phyloP scores from a whole-genome alignment of 2,113 vertebrate genomes.

The Pseudorasbora parva region DNA sequence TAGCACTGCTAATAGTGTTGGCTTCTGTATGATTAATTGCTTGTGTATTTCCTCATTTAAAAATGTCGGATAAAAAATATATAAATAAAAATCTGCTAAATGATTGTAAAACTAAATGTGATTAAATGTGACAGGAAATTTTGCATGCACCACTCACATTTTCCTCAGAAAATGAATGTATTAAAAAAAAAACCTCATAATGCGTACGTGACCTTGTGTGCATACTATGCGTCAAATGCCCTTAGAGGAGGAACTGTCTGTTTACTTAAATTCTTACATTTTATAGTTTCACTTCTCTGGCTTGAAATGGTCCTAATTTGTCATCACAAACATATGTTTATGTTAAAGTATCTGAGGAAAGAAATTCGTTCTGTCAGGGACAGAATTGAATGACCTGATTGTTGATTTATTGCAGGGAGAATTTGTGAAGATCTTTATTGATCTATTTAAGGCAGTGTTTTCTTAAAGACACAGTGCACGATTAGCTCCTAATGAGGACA shows the following conservation, averaged over 20 bases:
- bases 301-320: neutral
- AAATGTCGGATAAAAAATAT: neutral
- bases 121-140: neutral
- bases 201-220: neutral
- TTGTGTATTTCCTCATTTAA: neutral
- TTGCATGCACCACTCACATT: neutral
- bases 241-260: neutral
- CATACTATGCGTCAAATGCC: neutral
- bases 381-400: conserved; percentile 19
- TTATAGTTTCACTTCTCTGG: neutral
- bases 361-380: neutral
- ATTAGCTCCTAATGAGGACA: conserved; percentile 32
- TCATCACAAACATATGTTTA: neutral
- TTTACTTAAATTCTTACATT: neutral
- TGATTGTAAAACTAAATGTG: neutral
- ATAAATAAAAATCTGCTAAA: neutral
- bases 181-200: neutral
- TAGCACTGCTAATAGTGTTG: neutral
- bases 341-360: conserved; percentile 5
- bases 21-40: neutral
- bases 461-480: conserved; percentile 40
- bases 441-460: conserved; percentile 43
- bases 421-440: conserved; percentile 16
- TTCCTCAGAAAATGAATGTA: neutral
- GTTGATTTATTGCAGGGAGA: neutral